Evolutionary conservation across 92 coral and sea anemone species (phyloP), one percentile per base, ranked within the genome.

Genomic region (Metridium senile): DNA sequence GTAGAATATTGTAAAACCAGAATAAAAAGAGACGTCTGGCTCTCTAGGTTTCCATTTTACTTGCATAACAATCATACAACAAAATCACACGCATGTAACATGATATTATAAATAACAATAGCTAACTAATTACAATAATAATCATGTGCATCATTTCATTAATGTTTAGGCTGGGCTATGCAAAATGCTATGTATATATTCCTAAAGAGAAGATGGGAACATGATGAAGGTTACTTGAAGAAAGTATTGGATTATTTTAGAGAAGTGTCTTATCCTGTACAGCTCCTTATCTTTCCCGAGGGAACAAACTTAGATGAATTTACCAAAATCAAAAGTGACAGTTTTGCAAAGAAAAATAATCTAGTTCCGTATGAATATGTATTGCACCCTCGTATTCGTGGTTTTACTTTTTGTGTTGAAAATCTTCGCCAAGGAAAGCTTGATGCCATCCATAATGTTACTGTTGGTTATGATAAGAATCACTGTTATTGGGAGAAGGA

Each of bases 101-200:
- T n/a, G n/a, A n/a, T n/a, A n/a, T n/a, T n/a, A n/a, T n/a, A n/a
- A n/a, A n/a, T n/a, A n/a, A n/a, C n/a, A n/a, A n/a, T n/a, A n/a
- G n/a, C n/a, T n/a, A n/a, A n/a, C n/a, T n/a, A n/a, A n/a, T 54
- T 4, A 17, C 61, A 17, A 54, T 17, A 25, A 11, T 56, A n/a
- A 11, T 17, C 17, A 32, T n/a, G 11, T 0, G 18, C 0, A n/a
- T 22, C 2, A n/a, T n/a, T n/a, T n/a, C n/a, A n/a, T n/a, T n/a
- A n/a, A 54, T 54, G 11, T 59, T 16, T 76, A 96, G 99, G 99
- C 21, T 96, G 99, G 99, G 99, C 97, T 68, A 96, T 96, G 99
- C 99, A 96, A 58, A 82, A 87, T 72, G 90, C 89, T 33, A 77
- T 96, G 96, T 96, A 63, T 66, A 89, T 96, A 49, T 96, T 96